phyloP scores from a whole-genome alignment of 2,888 invertebrate species.

The Philereme transversata region DNA sequence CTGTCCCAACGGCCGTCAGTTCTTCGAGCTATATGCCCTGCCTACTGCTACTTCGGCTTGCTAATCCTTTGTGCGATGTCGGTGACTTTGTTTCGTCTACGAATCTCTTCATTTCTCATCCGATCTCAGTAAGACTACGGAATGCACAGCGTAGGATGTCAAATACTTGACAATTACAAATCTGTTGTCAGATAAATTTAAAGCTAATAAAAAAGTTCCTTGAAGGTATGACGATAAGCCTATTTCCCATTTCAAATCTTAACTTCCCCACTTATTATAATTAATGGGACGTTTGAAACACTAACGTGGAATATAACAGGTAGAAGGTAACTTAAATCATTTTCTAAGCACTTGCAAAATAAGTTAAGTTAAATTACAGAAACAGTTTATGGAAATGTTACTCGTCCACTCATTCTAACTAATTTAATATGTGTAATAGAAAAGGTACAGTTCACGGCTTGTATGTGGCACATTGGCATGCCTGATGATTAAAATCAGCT shows the following conservation, averaged over 20 bases:
- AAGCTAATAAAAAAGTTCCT: conserved; percentile 5
- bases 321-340: conserved; percentile 20
- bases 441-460: neutral
- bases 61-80: too few relatives aligned
- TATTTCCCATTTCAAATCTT: conserved; percentile 9
- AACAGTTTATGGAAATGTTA: conserved; percentile 20
- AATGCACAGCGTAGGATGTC: too few relatives aligned
- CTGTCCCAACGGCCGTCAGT: too few relatives aligned
- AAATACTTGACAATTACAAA: too few relatives aligned
- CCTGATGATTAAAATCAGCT: too few relatives aligned
- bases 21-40: too few relatives aligned
- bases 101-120: too few relatives aligned
- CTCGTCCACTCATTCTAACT: conserved; percentile 10
- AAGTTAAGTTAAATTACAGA: conserved; percentile 4
- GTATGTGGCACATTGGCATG: too few relatives aligned
- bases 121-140: too few relatives aligned
- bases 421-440: neutral
- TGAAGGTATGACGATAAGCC: neutral
- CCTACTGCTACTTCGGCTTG: too few relatives aligned
- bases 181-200: neutral
- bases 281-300: conserved; percentile 15
- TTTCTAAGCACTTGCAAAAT: conserved; percentile 8
- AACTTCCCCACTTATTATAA: conserved; percentile 13
- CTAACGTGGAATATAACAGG: conserved; percentile 12
- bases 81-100: too few relatives aligned